Percentiles rank a stretch among this genome's conserved stretches.
Conservation (phyloP, 2,888 invertebrate genomes). For the Pharmacophagus antenor region DNA sequence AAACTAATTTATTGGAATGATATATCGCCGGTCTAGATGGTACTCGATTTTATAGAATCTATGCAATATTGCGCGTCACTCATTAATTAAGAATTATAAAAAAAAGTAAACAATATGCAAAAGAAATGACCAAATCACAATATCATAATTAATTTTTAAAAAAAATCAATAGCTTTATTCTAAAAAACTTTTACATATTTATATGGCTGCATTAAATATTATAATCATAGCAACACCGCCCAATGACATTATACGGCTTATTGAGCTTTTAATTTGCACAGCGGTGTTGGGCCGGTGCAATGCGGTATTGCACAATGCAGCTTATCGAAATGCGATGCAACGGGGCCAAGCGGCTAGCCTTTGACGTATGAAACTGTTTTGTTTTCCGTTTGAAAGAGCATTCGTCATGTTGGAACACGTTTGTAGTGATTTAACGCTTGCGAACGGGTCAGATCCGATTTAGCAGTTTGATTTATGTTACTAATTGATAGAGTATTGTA, state of each 20-base stretch:
- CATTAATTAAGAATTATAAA: too few species aligned
- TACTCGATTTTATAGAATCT: too few species aligned
- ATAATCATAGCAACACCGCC: conserved; percentile 9
- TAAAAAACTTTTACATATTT: too few species aligned
- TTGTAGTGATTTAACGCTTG: conserved; percentile 8
- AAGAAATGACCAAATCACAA: too few species aligned
- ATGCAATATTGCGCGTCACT: too few species aligned
- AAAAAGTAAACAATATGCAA: too few species aligned
- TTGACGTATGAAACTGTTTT: conserved; percentile 26
- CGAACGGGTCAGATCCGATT: neutral
- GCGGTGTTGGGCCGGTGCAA: conserved; percentile 27
- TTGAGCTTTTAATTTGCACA: conserved; percentile 26
- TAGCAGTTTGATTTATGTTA: neutral
- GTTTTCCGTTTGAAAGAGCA: conserved; percentile 17
- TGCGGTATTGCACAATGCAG: conserved; percentile 30
- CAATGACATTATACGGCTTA: conserved; percentile 7
- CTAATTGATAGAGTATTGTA: too few species aligned
- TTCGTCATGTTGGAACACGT: conserved; percentile 4
- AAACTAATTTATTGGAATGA: too few species aligned
- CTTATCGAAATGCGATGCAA: conserved; percentile 29
- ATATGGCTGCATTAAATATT: neutral
- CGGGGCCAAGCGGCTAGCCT: conserved; percentile 20
- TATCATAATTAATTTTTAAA: too few species aligned
- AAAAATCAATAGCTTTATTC: too few species aligned
- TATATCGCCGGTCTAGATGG: too few species aligned